Base-by-base conservation (phyloP, 2,113 vertebrate species). In the Megaceryle maxima region DNA sequence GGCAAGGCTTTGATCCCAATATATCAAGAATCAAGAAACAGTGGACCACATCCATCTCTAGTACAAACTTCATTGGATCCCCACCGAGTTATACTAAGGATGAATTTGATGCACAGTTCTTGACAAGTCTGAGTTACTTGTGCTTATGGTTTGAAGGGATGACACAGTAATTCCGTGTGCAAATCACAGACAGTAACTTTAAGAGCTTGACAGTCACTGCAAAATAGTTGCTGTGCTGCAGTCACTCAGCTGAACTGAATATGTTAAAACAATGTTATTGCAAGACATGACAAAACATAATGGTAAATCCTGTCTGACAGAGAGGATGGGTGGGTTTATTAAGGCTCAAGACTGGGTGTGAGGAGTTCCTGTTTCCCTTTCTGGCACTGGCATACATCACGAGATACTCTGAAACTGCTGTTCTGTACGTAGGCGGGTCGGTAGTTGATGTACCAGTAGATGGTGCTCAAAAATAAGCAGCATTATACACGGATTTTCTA, bases 1-100 rank as follows among this genome's bases (percentile, higher is more conserved):
- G 90, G 82, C 63, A 75, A 72, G 88, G 83, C 73, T 93, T 74
- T 94, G 96, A 94, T 96, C 90, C 88, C 72, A 93, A 56, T 87
- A 9, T 57, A 68, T 87, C 76, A 86, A 73, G 73, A 94, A 69
- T 64, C 79, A 78, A 46, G 88, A 86, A 67, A 83, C 48, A 80
- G 50, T 28, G 64, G 76, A 86, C 88, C 56, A 75, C 88, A 90
- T 72, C 92, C 68, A 60, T 75, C 90, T 33, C 76, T 6, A 63
- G 48, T 85, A 72, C 35, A 37, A 88, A 87, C 56, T 75, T 53
- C 72, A 60, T 4, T 50, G 90, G 26, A 9, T 60, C 78, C 94
- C 88, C 3, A 41, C 39, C 0, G 48, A 75, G 85, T 43, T 51
- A 43, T 21, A 4, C 44, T 3, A 5, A 26, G 59, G n/a, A 16